These are phyloP conservation scores for Saguinus imperator DNA, from an alignment of 2,113 vertebrate species.

Conservation along the genomic window DNA sequence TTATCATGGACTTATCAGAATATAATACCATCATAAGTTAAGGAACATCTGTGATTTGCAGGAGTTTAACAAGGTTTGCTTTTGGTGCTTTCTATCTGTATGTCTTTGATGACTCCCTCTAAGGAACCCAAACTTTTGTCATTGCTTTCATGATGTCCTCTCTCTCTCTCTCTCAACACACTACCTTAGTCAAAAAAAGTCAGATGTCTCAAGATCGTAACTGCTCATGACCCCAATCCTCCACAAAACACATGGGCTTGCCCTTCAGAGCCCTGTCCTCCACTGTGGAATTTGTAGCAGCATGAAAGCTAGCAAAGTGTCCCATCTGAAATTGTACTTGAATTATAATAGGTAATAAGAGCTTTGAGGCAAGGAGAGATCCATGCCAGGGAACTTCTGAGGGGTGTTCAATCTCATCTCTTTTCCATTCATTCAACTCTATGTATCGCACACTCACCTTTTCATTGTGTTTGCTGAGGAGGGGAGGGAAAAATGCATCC, in stretches of 20 bases:
- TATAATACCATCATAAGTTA: neutral
- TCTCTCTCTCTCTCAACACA: neutral
- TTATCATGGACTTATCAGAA: neutral
- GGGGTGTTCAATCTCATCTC: neutral
- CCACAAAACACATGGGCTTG: neutral
- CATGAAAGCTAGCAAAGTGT: neutral
- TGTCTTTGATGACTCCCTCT: neutral
- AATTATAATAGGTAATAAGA: neutral
- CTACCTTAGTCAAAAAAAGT: neutral
- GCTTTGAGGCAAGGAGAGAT: neutral
- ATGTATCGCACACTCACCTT: neutral
- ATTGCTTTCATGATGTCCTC: neutral
- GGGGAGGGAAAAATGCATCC: neutral
- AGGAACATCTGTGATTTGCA: neutral
- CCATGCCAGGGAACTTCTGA: neutral
- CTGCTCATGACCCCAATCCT: neutral
- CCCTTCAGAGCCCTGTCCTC: neutral
- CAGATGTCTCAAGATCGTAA: neutral
- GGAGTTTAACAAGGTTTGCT: neutral
- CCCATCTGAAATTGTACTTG: neutral
- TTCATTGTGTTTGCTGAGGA: neutral
- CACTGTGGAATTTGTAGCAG: neutral
- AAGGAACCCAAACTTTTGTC: neutral
- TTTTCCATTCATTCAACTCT: neutral
- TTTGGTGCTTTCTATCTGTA: neutral